Percentiles rank a stretch among this genome's conserved stretches.
These are phyloP conservation scores for Phalacrocorax aristotelis DNA, from an alignment of 2,113 vertebrate genomes.

Conservation along the genomic window DNA sequence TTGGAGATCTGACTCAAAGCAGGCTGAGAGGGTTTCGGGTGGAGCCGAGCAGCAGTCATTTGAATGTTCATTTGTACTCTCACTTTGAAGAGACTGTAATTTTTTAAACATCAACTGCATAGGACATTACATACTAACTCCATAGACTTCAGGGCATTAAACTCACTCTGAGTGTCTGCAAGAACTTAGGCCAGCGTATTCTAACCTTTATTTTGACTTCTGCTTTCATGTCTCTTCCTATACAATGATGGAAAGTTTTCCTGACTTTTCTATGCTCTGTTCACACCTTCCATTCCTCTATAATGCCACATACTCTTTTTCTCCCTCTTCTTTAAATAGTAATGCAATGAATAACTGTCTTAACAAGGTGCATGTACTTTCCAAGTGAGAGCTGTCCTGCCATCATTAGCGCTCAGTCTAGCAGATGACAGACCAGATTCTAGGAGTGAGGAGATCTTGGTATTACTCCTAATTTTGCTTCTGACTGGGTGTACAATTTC, in stretches of 20 bases:
- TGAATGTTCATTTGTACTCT: background rate
- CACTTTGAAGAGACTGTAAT: background rate
- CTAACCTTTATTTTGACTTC: background rate
- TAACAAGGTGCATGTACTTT: background rate
- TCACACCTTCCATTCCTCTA: background rate
- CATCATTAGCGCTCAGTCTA: background rate
- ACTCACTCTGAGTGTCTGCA: background rate
- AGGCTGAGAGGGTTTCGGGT: background rate
- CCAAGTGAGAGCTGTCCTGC: background rate
- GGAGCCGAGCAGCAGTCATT: background rate
- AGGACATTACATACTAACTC: background rate
- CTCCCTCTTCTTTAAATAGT: background rate
- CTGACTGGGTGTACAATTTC: background rate
- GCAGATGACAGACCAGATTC: background rate
- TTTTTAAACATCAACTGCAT: background rate
- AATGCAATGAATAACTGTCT: background rate
- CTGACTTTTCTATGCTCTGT: background rate
- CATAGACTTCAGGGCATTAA: background rate
- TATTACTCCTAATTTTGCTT: background rate
- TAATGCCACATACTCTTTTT: background rate
- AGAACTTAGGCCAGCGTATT: background rate
- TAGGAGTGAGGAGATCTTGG: background rate
- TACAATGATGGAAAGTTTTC: background rate
- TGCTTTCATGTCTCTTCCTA: background rate
- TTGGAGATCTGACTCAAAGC: background rate